Percentiles rank a stretch among this genome's conserved stretches.
Evolutionary conservation across 2,797 vertebrate species (phyloP).

Genomic region (Heteromormyrus szaboi): DNA sequence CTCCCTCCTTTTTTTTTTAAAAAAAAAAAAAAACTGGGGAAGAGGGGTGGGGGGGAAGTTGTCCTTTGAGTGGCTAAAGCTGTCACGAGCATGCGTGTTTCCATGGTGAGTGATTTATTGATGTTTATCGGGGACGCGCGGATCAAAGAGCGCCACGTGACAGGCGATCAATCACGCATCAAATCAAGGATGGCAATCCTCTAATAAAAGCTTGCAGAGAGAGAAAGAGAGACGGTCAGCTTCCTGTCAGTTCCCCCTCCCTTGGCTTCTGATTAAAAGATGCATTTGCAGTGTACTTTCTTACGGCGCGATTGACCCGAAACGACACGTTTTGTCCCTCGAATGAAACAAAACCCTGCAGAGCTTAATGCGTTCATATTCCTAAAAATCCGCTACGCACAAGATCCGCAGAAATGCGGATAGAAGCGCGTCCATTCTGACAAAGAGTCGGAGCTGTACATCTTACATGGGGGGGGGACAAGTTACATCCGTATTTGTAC

Average conservation of each 20-base stretch:
- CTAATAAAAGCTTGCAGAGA: constrained; percentile 90
- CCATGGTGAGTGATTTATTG: constrained; percentile 95
- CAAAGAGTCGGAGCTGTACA: background rate
- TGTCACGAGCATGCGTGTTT: constrained; percentile 85
- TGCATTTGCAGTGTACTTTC: constrained; percentile 15
- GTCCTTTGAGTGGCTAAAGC: constrained; percentile 73
- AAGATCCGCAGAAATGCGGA: background rate
- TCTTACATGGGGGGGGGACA: background rate
- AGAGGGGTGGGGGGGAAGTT: constrained; percentile 54
- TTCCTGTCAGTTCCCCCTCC: constrained; percentile 66
- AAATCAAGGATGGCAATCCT: constrained; percentile 98
- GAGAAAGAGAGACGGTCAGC: constrained; percentile 63
- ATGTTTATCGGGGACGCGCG: constrained; percentile 98
- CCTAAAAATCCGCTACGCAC: background rate
- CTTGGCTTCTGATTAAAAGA: constrained; percentile 56
- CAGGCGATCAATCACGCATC: constrained; percentile 98
- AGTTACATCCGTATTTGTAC: background rate
- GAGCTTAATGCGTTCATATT: background rate
- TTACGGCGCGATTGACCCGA: background rate
- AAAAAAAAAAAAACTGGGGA: background rate
- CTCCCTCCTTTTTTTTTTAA: constrained; percentile 33
- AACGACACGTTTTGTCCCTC: background rate
- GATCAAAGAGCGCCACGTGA: constrained; percentile 97
- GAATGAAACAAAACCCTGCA: background rate
- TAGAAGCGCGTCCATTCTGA: background rate